Evolutionary conservation across 1,140 invertebrate species (phyloP), one percentile per base, ranked within the genome.

Genomic region (Nomia melanderi): DNA sequence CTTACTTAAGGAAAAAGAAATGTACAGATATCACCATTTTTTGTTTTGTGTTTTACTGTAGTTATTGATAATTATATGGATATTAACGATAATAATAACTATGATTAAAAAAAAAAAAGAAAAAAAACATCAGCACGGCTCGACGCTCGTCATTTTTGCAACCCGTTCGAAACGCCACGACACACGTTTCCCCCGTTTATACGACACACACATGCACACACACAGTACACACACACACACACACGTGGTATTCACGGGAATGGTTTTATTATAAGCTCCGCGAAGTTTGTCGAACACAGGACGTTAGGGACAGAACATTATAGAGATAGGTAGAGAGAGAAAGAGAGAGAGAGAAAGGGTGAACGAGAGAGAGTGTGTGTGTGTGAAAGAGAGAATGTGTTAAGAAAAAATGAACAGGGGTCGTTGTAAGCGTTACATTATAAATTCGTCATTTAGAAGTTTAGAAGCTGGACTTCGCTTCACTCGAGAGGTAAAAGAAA

Each of bases 11-110:
- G 76, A 44, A 90, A n/a, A 79, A 76, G 54, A 69, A 90, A 88
- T 92, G 91, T 92, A 92, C 92, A 92, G 92, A 91, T 91, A 92
- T 92, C 88, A 91, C 86, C 78, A 85, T 90, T 91, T 50, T 92
- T 92, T 90, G 90, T 92, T 92, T 92, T 92, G 91, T 92, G 91
- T 92, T 92, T 92, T 92, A 92, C 87, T 91, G 91, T 92, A 92
- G 92, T 91, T 92, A 92, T 92, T 91, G 88, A 91, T 92, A 92
- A 92, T 92, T 92, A 92, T 92, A 92, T 92, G 91, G 91, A 92
- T 91, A 92, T 92, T 92, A 92, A 92, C 85, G 91, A 92, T 92
- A 92, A 92, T 92, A 92, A 92, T 92, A 92, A 92, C 91, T 92
- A 92, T 91, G 89, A 92, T 92, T 92, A 91, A 92, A 92, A 82